Base-by-base conservation (phyloP, 1,140 invertebrate species). In the Lepidurus apus region DNA sequence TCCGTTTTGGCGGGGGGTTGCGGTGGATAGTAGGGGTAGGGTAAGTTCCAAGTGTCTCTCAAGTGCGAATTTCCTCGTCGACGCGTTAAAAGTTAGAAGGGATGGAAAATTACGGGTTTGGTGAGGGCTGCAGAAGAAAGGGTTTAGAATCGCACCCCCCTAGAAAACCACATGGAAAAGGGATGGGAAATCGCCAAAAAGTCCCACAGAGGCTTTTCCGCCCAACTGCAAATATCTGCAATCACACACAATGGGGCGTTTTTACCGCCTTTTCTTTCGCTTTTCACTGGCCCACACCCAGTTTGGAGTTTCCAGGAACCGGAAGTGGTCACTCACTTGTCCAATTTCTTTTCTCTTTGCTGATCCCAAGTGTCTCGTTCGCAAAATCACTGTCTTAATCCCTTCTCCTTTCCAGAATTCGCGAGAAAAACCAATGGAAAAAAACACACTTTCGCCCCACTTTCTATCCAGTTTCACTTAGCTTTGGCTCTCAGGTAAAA, bases 301-400 rank as follows among this genome's bases (percentile, higher is more conserved):
- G 53, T 34, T 34, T 4, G 34, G 34, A 34, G 34, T 34, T 34
- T 34, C 34, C 34, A 34, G 53, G 53, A 65, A 65, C 6, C 53
- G 53, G 53, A 65, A 65, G 21, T 21, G 53, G 53, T 65, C 53
- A 65, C 53, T 65, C 53, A 65, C 53, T n/a, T 65, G 53, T 65
- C 53, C 53, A 65, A 7, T 65, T 17, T 17, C 7, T 65, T 65
- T 65, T 47, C 45, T 65, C 53, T 65, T 21, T 7, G 21, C 17
- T 65, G 17, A 65, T 65, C 53, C 53, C 13, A 17, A 65, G 53
- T 65, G 21, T 65, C 8, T 65, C 53, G 17, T 65, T 65, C 53
- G n/a, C 53, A 21, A 17, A 65, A 65, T 21, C 9, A 65, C 53
- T 65, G 7, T 65, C 53, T 21, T 65, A 21, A n/a, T 21, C 34